Percentiles rank a stretch among this genome's conserved stretches.
Conservation (phyloP, 2,888 invertebrate genomes). For the Amiota minor region DNA sequence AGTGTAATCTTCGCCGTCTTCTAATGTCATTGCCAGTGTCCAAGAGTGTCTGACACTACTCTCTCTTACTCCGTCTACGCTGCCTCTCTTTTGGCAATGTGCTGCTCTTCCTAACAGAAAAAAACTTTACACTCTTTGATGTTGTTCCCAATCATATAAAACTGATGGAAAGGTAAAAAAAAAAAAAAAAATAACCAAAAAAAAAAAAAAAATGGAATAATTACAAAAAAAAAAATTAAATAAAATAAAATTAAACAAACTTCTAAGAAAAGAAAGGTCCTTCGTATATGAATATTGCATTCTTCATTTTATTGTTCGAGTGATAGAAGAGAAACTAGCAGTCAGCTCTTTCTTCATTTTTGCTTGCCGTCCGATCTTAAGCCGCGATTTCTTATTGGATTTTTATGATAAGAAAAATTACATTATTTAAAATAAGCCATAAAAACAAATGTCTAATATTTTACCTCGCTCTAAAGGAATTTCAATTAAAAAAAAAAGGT, state of each 20-base stretch:
- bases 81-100: neutral
- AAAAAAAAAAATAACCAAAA: neutral
- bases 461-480: neutral
- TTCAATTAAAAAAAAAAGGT: constrained; percentile 4
- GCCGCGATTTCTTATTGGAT: neutral
- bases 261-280: too few species aligned
- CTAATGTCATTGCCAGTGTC: constrained; percentile 24
- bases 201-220: neutral
- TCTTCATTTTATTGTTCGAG: too few species aligned
- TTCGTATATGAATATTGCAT: too few species aligned
- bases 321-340: too few species aligned
- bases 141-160: too few species aligned
- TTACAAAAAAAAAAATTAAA: neutral
- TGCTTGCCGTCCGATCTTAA: constrained; percentile 2
- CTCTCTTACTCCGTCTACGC: neutral
- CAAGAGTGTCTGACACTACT: constrained; percentile 1
- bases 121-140: too few species aligned
- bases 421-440: neutral
- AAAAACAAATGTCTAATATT: neutral
- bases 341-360: neutral
- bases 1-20: neutral
- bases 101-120: neutral
- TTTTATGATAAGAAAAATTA: neutral
- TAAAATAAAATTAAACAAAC: neutral
- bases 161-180: neutral